phyloP scores from a whole-genome alignment of 2,797 vertebrate species.

The Rousettus madagascariensis region DNA sequence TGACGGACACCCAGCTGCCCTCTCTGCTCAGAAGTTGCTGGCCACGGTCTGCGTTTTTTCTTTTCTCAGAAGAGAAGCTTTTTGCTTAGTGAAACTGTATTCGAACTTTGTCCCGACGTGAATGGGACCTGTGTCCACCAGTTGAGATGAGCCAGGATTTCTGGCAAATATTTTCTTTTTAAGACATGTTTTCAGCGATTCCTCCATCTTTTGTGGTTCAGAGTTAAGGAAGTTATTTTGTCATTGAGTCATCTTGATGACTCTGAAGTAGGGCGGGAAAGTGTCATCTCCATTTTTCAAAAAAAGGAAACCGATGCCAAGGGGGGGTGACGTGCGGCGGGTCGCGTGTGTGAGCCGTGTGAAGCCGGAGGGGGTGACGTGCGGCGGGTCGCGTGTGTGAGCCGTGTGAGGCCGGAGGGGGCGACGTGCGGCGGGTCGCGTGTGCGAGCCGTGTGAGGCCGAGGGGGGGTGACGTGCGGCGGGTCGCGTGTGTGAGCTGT shows the following conservation, averaged over 20 bases:
- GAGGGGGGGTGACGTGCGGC: no score
- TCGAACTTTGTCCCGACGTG: not conserved
- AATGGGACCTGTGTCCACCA: not conserved
- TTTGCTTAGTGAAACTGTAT: not conserved
- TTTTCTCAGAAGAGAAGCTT: not conserved
- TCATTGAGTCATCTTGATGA: not conserved
- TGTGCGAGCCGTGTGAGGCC: no score
- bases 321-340: not conserved
- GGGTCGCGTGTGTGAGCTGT: no score
- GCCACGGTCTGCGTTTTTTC: not conserved
- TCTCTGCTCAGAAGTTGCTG: not conserved
- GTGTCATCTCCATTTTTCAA: not conserved
- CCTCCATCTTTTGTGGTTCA: not conserved
- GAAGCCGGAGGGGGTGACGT: not conserved
- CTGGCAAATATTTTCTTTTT: not conserved
- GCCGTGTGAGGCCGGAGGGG: not conserved
- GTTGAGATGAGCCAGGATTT: not conserved
- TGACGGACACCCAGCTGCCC: no score
- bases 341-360: not conserved
- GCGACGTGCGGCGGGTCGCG: no score
- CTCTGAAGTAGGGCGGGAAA: not conserved
- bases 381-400: not conserved
- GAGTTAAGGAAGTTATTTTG: not conserved
- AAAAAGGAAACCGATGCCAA: not conserved
- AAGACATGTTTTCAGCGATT: not conserved